Percentiles rank a stretch among this genome's conserved stretches.
These are phyloP conservation scores for Euglossa dilemma DNA, from an alignment of 1,140 invertebrate genomes.

Conservation along the genomic window DNA sequence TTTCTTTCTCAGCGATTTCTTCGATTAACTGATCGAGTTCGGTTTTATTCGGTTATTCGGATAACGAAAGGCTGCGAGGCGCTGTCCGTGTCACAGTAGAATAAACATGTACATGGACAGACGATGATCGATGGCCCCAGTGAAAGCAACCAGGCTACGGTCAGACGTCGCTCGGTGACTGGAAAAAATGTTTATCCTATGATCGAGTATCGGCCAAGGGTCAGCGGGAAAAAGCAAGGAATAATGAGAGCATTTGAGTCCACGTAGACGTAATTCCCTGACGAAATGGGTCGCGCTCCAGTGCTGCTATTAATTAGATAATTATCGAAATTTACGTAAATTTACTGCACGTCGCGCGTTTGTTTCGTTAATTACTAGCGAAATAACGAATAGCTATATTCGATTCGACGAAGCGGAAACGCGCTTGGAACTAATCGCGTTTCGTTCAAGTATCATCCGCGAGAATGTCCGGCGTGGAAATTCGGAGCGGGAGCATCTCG, in stretches of 20 bases:
- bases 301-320: neutral
- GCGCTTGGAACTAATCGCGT: no score
- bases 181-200: slow-evolving; percentile 36
- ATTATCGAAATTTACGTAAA: neutral
- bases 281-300: neutral
- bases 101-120: slow-evolving; percentile 16
- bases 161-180: slow-evolving; percentile 17
- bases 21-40: neutral
- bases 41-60: neutral
- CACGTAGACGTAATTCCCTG: neutral
- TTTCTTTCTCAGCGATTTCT: no score
- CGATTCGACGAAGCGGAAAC: no score
- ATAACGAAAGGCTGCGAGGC: no score
- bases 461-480: no score
- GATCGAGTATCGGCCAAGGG: neutral
- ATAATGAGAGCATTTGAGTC: neutral
- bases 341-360: neutral
- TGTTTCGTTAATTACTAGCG: neutral
- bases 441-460: no score
- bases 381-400: no score
- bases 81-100: slow-evolving; percentile 1
- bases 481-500: no score
- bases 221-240: neutral
- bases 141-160: slow-evolving; percentile 22
- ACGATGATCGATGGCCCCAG: slow-evolving; percentile 28